Percentiles rank a stretch among this genome's conserved stretches.
phyloP scores from a whole-genome alignment of 2,797 vertebrate genomes.

The Podargus strigoides region DNA sequence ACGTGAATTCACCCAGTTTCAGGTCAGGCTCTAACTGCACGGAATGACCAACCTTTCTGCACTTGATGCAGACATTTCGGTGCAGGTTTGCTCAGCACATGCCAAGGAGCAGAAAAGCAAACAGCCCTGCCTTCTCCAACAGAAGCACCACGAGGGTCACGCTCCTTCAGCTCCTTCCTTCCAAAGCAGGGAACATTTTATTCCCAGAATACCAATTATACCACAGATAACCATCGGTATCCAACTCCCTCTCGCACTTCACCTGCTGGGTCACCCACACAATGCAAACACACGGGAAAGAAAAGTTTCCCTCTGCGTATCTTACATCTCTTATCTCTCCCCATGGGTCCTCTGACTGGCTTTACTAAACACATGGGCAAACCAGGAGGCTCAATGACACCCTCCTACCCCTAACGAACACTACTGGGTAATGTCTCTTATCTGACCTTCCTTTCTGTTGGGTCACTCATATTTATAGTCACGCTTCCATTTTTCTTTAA shows the following conservation, averaged over 20 bases:
- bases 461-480: neutral
- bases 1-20: too few relatives aligned
- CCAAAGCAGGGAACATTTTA: neutral
- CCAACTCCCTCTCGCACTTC: neutral
- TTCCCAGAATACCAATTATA: neutral
- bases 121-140: neutral
- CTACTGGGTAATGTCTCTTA: neutral
- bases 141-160: fast-evolving
- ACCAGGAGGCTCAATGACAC: neutral
- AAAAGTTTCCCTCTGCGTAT: neutral
- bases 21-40: neutral
- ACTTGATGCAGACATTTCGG: fast-evolving
- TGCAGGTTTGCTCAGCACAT: neutral
- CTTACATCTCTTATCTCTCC: neutral
- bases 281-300: fast-evolving
- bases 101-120: neutral
- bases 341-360: fast-evolving
- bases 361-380: neutral
- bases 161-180: neutral
- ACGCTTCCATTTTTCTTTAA: neutral
- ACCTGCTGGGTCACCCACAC: neutral
- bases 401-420: neutral
- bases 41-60: fast-evolving
- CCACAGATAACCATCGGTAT: fast-evolving
- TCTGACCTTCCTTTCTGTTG: neutral